Conservation (phyloP, 2,888 invertebrate genomes). For the Deilephila elpenor region DNA sequence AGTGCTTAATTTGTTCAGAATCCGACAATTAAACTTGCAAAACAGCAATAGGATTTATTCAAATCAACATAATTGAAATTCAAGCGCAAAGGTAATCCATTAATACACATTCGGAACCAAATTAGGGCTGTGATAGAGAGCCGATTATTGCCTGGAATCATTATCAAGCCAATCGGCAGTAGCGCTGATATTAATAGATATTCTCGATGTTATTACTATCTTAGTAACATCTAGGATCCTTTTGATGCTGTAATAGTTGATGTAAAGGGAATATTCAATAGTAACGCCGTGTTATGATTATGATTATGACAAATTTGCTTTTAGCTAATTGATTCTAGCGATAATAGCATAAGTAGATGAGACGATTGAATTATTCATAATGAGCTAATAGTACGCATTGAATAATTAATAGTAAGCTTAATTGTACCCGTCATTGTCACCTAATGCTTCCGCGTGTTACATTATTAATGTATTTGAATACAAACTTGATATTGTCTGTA, state of each 20-base stretch:
- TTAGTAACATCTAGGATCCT: no score
- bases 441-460: conserved; percentile 23
- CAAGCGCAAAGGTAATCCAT: conserved; percentile 15
- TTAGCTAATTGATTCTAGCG: conserved; percentile 3
- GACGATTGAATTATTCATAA: conserved; percentile 41
- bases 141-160: background rate
- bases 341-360: conserved; percentile 29
- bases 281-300: background rate
- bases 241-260: no score
- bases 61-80: conserved; percentile 19
- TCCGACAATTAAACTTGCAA: conserved; percentile 15
- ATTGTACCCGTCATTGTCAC: conserved; percentile 40
- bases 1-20: conserved; percentile 21
- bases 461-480: conserved; percentile 20
- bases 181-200: background rate
- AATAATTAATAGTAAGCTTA: conserved; percentile 35
- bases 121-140: conserved; percentile 20
- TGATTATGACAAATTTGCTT: conserved; percentile 1
- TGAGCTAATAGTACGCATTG: conserved; percentile 37
- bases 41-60: conserved; percentile 25
- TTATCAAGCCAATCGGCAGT: background rate
- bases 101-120: conserved; percentile 2
- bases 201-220: background rate
- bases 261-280: background rate
- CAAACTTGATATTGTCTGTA: background rate